These are phyloP conservation scores for Atta texana DNA, from an alignment of 1,140 invertebrate genomes.

Conservation along the genomic window DNA sequence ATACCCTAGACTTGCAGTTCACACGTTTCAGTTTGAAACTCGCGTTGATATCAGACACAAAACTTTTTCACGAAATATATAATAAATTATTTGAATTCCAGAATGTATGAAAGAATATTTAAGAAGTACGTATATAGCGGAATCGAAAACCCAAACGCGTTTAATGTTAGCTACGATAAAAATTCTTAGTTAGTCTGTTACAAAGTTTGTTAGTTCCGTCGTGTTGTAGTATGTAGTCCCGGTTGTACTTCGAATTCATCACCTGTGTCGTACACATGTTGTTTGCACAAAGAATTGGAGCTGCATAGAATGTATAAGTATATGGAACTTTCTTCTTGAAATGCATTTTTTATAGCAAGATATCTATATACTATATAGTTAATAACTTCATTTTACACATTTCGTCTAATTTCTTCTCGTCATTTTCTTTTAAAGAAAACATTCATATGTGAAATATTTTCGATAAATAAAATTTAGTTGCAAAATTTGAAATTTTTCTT, in stretches of 20 bases:
- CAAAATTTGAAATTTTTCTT: neutral
- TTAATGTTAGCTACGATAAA: neutral
- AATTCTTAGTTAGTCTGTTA: neutral
- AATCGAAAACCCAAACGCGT: neutral
- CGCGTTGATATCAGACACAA: neutral
- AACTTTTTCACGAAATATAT: neutral
- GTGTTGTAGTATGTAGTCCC: neutral
- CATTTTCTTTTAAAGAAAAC: neutral
- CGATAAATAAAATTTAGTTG: neutral
- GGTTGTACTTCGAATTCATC: constrained; percentile 1
- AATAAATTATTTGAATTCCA: neutral
- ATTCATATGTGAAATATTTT: too few relatives aligned
- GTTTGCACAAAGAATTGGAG: neutral
- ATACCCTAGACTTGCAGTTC: neutral
- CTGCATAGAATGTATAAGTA: neutral
- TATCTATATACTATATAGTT: neutral
- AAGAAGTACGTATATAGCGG: too few relatives aligned
- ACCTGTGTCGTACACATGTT: neutral
- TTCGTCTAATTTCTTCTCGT: neutral
- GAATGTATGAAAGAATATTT: neutral
- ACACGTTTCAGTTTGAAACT: neutral
- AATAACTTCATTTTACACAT: neutral
- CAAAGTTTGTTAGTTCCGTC: neutral
- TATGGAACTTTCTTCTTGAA: neutral
- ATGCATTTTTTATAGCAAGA: neutral